phyloP scores from a whole-genome alignment of 2,888 invertebrate genomes.

The Tetheella fluctuosa region DNA sequence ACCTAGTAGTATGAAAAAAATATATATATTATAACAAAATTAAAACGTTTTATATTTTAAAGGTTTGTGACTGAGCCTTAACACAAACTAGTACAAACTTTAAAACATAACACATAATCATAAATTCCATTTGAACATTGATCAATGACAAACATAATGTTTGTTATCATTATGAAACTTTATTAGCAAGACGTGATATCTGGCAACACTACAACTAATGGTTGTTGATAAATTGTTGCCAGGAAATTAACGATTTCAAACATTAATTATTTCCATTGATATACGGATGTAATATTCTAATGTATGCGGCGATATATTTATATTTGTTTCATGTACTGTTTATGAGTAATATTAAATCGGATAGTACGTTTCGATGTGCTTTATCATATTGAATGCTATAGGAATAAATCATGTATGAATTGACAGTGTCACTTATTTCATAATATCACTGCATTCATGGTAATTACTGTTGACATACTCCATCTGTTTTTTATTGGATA shows the following conservation, averaged over 20 bases:
- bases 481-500: no score
- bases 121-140: slow-evolving; percentile 15
- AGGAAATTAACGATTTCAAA: slow-evolving; percentile 49
- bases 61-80: neutral
- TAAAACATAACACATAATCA: slow-evolving; percentile 12
- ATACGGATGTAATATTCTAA: slow-evolving; percentile 32
- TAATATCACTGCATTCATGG: neutral
- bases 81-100: neutral
- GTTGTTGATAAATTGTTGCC: slow-evolving; percentile 51
- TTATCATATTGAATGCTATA: neutral
- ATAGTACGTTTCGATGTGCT: neutral
- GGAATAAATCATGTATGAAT: neutral
- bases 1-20: no score
- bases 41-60: neutral
- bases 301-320: slow-evolving; percentile 11
- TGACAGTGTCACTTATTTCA: neutral
- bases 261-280: slow-evolving; percentile 60
- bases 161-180: slow-evolving; percentile 19
- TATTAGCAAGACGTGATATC: slow-evolving; percentile 28
- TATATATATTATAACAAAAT: no score
- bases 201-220: slow-evolving; percentile 30
- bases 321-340: slow-evolving; percentile 3
- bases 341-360: neutral
- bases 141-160: slow-evolving; percentile 11
- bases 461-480: neutral